These are phyloP conservation scores for Nerophis lumbriciformis DNA, from an alignment of 2,113 vertebrate genomes.

Conservation along the genomic window DNA sequence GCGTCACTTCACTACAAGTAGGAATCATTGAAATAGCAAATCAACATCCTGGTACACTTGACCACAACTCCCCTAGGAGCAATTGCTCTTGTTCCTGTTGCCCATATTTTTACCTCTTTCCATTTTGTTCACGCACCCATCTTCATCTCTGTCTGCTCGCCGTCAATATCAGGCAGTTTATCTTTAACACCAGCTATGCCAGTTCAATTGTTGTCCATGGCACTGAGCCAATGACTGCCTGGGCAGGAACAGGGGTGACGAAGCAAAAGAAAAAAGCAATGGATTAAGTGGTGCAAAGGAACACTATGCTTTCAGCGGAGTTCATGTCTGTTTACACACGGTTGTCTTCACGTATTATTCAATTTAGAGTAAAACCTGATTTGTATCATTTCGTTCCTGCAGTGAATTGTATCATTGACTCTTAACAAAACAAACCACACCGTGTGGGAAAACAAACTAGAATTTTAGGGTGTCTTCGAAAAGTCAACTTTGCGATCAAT, in stretches of 20 bases:
- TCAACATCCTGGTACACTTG: conserved; percentile 48
- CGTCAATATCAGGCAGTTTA: conserved; percentile 48
- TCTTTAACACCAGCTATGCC: conserved; percentile 41
- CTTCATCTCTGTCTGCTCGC: conserved; percentile 50
- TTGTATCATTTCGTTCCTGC: no score
- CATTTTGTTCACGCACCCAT: conserved; percentile 10
- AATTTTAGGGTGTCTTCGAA: background rate
- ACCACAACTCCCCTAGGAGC: conserved; percentile 46
- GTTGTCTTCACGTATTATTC: no score
- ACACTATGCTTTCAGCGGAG: background rate
- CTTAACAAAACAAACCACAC: no score
- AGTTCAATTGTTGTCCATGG: conserved; percentile 43
- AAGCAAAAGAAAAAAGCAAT: conserved; percentile 13
- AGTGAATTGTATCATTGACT: no score
- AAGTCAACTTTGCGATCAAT: no score
- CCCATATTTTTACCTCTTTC: conserved; percentile 12
- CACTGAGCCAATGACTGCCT: conserved; percentile 41
- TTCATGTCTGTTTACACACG: background rate
- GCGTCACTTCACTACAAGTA: conserved; percentile 67
- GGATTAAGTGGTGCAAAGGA: background rate
- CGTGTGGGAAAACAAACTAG: no score
- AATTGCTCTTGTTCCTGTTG: background rate
- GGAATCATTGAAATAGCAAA: conserved; percentile 75
- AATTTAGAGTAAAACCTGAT: no score
- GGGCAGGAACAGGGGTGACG: conserved; percentile 16